These are phyloP conservation scores for chimpanzee (Pan troglodytes) DNA, from an alignment of 2,113 vertebrate genomes.

Conservation along the genomic window NHGRI_mPanTro3-v2.1_pri NC_072407.2:27336501-27337000, in stretches of 20 bases:
- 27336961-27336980: background rate
- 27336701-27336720: background rate
- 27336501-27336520: background rate
- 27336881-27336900: background rate
- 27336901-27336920: background rate
- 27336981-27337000: background rate
- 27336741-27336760: rapidly evolving
- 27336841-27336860: background rate
- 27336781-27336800: background rate
- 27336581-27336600: background rate
- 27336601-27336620: background rate
- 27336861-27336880: background rate
- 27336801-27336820: background rate
- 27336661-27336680: background rate
- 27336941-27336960: background rate
- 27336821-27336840: background rate
- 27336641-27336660: background rate
- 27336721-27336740: background rate
- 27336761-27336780: background rate
- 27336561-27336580: background rate
- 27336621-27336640: background rate
- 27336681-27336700: background rate
- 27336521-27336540: background rate
- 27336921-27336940: background rate
- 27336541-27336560: background rate